Conservation (phyloP, 2,888 invertebrate genomes). For the Seira musarum region DNA sequence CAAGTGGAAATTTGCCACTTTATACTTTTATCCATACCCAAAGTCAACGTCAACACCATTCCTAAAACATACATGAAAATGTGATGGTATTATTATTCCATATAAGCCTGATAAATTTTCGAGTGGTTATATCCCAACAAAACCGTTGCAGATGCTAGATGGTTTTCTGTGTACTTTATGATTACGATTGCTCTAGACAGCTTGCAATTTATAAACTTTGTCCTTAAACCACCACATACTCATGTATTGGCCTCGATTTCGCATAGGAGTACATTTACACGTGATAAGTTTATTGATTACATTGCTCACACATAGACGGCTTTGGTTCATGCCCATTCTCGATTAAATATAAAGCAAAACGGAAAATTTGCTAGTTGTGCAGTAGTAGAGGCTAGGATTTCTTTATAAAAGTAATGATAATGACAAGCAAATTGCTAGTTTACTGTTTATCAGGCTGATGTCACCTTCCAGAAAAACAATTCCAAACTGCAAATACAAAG, state of each 20-base stretch:
- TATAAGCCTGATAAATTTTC: neutral
- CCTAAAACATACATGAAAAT: too few species aligned
- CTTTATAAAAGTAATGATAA: neutral
- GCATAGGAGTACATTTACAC: neutral
- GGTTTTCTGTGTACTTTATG: neutral
- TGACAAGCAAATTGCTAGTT: neutral
- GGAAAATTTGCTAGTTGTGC: neutral
- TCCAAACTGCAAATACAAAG: too few species aligned
- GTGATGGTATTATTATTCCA: neutral
- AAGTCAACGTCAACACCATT: too few species aligned
- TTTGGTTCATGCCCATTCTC: neutral
- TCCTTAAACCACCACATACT: too few species aligned
- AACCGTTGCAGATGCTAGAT: neutral
- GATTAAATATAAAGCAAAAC: neutral
- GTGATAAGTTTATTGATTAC: neutral
- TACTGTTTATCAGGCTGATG: neutral
- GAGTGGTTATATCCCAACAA: neutral
- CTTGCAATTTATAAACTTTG: neutral
- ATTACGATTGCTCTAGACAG: neutral
- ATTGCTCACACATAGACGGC: too few species aligned
- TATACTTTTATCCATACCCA: too few species aligned
- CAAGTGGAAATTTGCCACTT: too few species aligned
- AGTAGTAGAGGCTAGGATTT: neutral
- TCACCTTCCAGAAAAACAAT: too few species aligned
- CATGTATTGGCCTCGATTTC: neutral